Base-by-base conservation (phyloP, 1,140 invertebrate genomes). In the Zaprionus kolodkinae region DNA sequence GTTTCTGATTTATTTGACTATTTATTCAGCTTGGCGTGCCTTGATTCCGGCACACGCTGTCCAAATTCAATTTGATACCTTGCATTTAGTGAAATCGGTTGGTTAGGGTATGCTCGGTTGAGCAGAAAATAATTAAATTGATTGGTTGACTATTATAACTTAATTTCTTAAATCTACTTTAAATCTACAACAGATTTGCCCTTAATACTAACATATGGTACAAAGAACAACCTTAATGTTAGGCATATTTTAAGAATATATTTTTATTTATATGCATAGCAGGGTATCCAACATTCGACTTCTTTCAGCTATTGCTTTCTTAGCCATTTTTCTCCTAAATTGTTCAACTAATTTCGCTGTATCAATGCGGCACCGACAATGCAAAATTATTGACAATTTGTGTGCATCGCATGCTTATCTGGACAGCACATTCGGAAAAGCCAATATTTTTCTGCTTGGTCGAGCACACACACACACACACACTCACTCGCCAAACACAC, bases 381-480 rank as follows among this genome's bases (percentile, higher is more conserved):
- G 21, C 27, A 50, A 50, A 50, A 50, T 50, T 50, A 50, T 50
- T 50, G 45, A 50, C 45, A 50, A 50, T 50, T 50, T 50, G 45
- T 50, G 17, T 50, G 45, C 45, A 50, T 50, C 45, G 45, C 45
- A 21, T 61, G 45, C 66, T 69, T 50, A 63, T 48, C 57, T 27
- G 56, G 33, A 30, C 35, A 43, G 13, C 15, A 35, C n/a, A 35
- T 52, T 63, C 15, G 7, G 17, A 38, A 50, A 25, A 25, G 33
- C 33, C 61, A 63, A 52, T 63, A 52, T 52, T 52, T 50, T 50
- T 50, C 45, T 52, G 48, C 17, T 52, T 52, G n/a, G 52, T 21
- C 21, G 25, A 30, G 52, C 21, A 13, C 21, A 33, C 21, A 55
- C 52, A 52, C 33, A 21, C 15, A 33, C 33, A 35, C 21, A 55